phyloP scores from a whole-genome alignment of 2,113 vertebrate genomes.

The Pyxicephalus adspersus region DNA sequence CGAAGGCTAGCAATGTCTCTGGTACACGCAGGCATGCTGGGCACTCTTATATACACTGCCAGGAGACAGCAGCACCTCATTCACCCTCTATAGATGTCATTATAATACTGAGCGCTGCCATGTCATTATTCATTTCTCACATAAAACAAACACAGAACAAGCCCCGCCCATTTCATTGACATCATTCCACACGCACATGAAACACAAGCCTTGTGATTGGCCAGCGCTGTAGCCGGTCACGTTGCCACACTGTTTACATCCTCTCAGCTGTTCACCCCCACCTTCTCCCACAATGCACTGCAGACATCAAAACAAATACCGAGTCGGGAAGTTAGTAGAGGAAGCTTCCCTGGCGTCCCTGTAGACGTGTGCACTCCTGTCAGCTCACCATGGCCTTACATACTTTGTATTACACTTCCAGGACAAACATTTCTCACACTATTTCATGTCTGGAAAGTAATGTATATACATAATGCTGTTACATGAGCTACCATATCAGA shows the following conservation, averaged over 20 bases:
- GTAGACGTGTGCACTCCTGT: neutral
- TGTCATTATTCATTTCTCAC: neutral
- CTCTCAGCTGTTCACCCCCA: conserved; percentile 65
- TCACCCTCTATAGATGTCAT: no score
- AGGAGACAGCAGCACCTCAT: no score
- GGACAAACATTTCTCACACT: no score
- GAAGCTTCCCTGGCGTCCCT: neutral
- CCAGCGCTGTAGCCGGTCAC: conserved; percentile 46
- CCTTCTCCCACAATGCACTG: conserved; percentile 35
- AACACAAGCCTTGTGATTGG: neutral
- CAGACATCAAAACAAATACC: conserved; percentile 34
- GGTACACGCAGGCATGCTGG: no score
- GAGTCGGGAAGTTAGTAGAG: neutral
- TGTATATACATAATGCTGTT: no score
- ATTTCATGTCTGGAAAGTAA: no score
- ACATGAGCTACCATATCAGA: no score
- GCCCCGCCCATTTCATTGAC: neutral
- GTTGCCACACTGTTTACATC: conserved; percentile 70
- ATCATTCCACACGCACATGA: rapidly evolving
- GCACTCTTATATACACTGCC: no score
- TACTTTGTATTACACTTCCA: no score
- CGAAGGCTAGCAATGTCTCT: no score
- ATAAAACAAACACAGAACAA: neutral
- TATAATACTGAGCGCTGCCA: no score
- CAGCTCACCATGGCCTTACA: neutral